Percentiles rank a stretch among this genome's conserved stretches.
These are phyloP conservation scores for Andrena hattorfiana DNA, from an alignment of 2,888 invertebrate genomes.

Conservation along the genomic window DNA sequence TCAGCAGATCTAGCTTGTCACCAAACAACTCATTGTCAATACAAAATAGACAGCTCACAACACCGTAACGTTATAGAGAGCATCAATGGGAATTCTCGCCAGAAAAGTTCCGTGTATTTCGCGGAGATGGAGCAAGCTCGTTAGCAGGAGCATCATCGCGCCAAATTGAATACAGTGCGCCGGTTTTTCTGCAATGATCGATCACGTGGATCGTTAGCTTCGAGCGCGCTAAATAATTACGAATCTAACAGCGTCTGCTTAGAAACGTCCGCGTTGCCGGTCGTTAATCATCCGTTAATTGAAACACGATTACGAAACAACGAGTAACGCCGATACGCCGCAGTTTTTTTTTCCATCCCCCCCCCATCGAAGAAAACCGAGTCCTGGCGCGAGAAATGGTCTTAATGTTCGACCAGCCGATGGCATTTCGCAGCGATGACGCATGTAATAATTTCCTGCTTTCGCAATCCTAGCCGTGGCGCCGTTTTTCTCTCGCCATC, in stretches of 20 bases:
- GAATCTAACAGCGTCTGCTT: constrained; percentile 5
- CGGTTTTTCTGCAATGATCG: constrained; percentile 20
- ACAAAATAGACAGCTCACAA: too few species aligned
- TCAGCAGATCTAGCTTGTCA: too few species aligned
- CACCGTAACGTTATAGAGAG: not conserved
- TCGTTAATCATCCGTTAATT: constrained; percentile 58
- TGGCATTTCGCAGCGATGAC: constrained; percentile 55
- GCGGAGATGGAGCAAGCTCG: not conserved
- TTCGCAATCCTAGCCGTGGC: constrained; percentile 38
- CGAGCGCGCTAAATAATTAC: constrained; percentile 36
- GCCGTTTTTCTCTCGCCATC: constrained; percentile 43
- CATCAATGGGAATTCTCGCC: not conserved
- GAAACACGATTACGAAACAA: constrained; percentile 38
- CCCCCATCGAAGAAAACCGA: not conserved
- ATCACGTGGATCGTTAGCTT: constrained; percentile 16
- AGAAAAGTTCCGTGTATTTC: not conserved
- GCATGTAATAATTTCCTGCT: constrained; percentile 59
- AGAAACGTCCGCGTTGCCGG: not conserved
- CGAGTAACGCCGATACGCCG: constrained; percentile 9
- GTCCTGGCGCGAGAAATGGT: constrained; percentile 36
- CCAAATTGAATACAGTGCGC: constrained; percentile 11
- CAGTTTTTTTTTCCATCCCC: not conserved
- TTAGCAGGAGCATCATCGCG: not conserved
- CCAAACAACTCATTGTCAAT: too few species aligned
- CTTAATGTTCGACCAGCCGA: constrained; percentile 36